Conservation (phyloP, 2,888 invertebrate genomes). For the Tenthredo mesomela region DNA sequence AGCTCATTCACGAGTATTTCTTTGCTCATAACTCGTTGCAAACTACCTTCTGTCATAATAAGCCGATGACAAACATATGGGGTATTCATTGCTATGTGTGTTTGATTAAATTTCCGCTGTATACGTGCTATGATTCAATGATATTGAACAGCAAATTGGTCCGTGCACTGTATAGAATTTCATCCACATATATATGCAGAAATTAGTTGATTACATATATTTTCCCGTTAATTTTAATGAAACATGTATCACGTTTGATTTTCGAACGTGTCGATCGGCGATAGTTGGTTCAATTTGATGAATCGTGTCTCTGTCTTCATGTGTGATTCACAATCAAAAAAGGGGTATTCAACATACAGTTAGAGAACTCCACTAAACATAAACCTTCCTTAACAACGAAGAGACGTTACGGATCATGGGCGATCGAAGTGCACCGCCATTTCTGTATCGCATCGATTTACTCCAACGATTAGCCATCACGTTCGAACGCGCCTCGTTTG, state of each 20-base stretch:
- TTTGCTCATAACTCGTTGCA: not conserved
- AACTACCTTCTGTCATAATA: not conserved
- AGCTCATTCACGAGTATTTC: not conserved
- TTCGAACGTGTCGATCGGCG: not conserved
- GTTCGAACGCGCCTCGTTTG: conserved; percentile 14
- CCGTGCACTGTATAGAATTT: not conserved
- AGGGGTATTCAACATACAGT: not conserved
- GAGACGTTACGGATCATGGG: conserved; percentile 6
- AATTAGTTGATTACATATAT: too few relatives aligned
- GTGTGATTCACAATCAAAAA: not conserved
- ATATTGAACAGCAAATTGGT: not conserved
- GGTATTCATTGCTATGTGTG: not conserved
- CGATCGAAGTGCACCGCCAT: conserved; percentile 24
- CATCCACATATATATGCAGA: not conserved
- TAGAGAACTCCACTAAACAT: not conserved
- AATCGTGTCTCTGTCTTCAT: not conserved
- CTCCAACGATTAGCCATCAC: conserved; percentile 24
- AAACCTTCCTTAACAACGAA: not conserved
- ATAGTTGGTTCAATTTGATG: not conserved
- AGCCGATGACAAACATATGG: not conserved
- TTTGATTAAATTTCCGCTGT: not conserved
- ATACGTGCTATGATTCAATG: not conserved
- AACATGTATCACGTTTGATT: not conserved
- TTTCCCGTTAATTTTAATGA: too few relatives aligned
- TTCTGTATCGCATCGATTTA: conserved; percentile 20